phyloP scores from a whole-genome alignment of 2,113 vertebrate species.

The Bujurquina vittata region DNA sequence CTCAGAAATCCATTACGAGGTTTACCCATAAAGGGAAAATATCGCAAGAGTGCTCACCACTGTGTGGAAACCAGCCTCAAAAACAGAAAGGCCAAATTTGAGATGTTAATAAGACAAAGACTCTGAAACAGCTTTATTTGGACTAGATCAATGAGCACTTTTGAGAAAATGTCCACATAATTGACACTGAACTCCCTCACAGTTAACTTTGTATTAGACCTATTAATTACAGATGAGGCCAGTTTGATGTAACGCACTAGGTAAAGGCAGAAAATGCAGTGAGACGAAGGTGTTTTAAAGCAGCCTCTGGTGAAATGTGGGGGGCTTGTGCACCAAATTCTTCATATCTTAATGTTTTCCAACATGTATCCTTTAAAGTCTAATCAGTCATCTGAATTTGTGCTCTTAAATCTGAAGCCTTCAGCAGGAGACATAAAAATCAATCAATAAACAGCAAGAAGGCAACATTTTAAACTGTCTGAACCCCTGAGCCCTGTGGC shows the following conservation, averaged over 20 bases:
- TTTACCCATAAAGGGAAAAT: too few relatives aligned
- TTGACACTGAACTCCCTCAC: neutral
- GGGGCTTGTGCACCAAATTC: neutral
- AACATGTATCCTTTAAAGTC: conserved; percentile 7
- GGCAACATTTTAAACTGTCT: conserved; percentile 6
- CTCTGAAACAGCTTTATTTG: neutral
- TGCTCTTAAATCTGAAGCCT: neutral
- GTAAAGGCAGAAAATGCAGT: neutral
- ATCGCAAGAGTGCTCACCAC: too few relatives aligned
- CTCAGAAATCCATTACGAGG: too few relatives aligned
- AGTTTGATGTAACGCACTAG: neutral
- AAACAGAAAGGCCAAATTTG: too few relatives aligned
- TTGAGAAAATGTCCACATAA: neutral
- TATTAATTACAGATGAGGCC: neutral
- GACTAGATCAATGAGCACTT: neutral
- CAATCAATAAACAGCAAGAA: conserved; percentile 31
- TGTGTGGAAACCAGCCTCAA: neutral
- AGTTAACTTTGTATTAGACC: neutral
- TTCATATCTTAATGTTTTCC: neutral
- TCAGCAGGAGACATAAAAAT: conserved; percentile 4
- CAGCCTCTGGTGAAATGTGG: neutral
- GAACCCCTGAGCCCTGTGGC: neutral
- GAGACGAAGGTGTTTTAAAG: neutral
- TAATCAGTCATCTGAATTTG: neutral
- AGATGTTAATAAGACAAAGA: neutral